These are phyloP conservation scores for Ispidina picta DNA, from an alignment of 2,797 vertebrate genomes.

Conservation along the genomic window DNA sequence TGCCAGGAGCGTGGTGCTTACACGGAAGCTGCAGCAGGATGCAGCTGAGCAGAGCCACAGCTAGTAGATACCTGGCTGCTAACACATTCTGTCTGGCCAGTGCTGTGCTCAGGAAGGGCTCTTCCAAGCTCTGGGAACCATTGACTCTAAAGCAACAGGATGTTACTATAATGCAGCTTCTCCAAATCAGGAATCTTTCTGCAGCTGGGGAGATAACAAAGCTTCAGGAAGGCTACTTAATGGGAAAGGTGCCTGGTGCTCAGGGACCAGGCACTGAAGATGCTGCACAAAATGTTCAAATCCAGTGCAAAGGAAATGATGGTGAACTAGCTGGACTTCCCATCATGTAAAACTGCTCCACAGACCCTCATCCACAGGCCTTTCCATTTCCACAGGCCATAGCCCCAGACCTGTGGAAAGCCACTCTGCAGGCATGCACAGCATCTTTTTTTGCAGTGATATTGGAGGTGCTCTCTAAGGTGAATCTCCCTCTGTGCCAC, in stretches of 20 bases:
- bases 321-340: neutral
- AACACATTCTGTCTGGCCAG: neutral
- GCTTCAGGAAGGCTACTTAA: neutral
- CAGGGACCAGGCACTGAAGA: too few relatives aligned
- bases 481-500: neutral
- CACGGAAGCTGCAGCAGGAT: neutral
- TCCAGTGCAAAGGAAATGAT: neutral
- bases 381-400: neutral
- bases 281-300: neutral
- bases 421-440: neutral
- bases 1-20: neutral
- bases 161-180: rapidly evolving
- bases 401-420: neutral
- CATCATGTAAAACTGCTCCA: neutral
- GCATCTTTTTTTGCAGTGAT: neutral
- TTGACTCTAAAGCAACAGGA: neutral
- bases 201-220: neutral
- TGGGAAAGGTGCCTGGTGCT: neutral
- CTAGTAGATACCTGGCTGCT: neutral
- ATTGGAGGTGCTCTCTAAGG: neutral
- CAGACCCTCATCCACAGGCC: neutral
- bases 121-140: neutral
- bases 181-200: neutral
- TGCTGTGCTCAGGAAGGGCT: neutral
- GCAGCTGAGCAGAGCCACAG: neutral